These are phyloP conservation scores for Apeira syringaria DNA, from an alignment of 2,888 invertebrate species.

Conservation along the genomic window DNA sequence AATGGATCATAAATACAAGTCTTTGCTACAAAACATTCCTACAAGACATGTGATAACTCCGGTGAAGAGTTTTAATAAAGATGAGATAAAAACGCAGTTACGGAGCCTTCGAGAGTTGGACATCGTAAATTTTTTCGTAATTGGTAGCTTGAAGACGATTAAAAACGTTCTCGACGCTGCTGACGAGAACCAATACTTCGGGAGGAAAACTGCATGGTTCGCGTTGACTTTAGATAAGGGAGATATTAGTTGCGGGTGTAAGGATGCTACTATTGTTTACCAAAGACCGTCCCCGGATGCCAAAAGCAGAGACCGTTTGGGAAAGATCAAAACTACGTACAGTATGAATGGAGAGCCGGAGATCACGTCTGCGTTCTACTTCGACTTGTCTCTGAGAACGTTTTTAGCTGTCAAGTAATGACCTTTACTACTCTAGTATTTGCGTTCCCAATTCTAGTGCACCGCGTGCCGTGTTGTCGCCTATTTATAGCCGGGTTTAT, in stretches of 20 bases:
- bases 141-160: conserved; percentile 89
- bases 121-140: conserved; percentile 94
- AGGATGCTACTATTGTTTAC: conserved; percentile 90
- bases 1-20: conserved; percentile 97
- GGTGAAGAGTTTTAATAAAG: conserved; percentile 82
- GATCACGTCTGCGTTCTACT: conserved; percentile 93
- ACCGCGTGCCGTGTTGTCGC: conserved; percentile 51
- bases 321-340: conserved; percentile 87
- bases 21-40: conserved; percentile 94
- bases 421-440: conserved; percentile 57
- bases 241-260: conserved; percentile 88
- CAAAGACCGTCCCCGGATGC: conserved; percentile 88
- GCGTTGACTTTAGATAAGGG: conserved; percentile 90
- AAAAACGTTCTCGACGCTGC: conserved; percentile 88
- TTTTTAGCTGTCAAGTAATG: conserved; percentile 89
- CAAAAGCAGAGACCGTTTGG: conserved; percentile 87
- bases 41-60: conserved; percentile 94
- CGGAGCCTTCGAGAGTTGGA: conserved; percentile 90
- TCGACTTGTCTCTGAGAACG: conserved; percentile 90
- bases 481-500: conserved; percentile 71
- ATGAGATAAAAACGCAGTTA: conserved; percentile 87
- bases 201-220: conserved; percentile 94
- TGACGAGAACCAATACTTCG: conserved; percentile 90
- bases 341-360: conserved; percentile 89
- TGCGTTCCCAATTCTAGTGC: conserved; percentile 51